phyloP scores from a whole-genome alignment of 2,888 invertebrate genomes.

The Vandiemenella viatica region DNA sequence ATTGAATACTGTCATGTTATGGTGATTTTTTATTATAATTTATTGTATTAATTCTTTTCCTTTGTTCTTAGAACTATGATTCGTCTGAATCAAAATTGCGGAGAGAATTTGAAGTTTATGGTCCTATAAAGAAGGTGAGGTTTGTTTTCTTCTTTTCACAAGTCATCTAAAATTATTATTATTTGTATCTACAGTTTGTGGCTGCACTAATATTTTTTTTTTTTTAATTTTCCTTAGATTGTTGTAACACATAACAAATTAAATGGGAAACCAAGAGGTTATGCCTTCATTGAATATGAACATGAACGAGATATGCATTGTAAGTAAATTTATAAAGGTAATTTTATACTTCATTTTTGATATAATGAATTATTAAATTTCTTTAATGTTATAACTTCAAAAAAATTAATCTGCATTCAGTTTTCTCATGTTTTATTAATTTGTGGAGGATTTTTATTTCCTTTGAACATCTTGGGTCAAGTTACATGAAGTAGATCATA shows the following conservation, averaged over 20 bases:
- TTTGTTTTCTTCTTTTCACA: neutral
- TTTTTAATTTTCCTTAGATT: conserved; percentile 47
- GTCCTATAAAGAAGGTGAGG: conserved; percentile 85
- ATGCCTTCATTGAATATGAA: conserved; percentile 99
- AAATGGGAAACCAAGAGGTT: conserved; percentile 88
- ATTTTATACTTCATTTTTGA: no score
- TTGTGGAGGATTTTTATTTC: no score
- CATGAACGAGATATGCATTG: conserved; percentile 99
- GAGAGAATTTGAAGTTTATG: conserved; percentile 96
- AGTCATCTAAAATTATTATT: neutral
- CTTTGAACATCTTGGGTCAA: no score
- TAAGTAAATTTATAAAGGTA: conserved; percentile 68
- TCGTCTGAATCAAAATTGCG: conserved; percentile 94
- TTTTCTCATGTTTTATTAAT: no score
- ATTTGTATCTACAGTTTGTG: conserved; percentile 1
- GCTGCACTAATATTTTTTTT: conserved; percentile 1
- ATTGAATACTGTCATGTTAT: no score
- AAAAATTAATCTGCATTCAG: no score
- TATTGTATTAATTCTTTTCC: conserved; percentile 14
- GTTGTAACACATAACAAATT: conserved; percentile 73
- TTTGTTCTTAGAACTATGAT: conserved; percentile 80
- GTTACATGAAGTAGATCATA: no score
- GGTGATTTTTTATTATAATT: no score
- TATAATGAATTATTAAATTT: no score
- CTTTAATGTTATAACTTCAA: no score